Percentiles rank a stretch among this genome's conserved stretches.
These are phyloP conservation scores for Hemitrygon akajei DNA, from an alignment of 2,797 vertebrate genomes.

Conservation along the genomic window DNA sequence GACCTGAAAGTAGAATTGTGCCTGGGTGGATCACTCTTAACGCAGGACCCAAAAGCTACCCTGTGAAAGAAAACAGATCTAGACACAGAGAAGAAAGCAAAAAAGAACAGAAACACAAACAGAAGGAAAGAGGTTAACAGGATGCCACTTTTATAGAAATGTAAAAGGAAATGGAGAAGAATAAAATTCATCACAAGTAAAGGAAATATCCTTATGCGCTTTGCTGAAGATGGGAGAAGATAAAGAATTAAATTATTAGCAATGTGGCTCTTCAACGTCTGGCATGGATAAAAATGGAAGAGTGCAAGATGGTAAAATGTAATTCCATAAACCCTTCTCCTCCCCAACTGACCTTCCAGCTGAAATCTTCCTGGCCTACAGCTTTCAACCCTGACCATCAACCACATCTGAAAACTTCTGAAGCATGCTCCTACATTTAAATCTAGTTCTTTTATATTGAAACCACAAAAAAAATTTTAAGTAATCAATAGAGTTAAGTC, in stretches of 20 bases:
- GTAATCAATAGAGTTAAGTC: too few species aligned
- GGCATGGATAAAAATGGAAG: too few species aligned
- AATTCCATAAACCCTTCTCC: too few species aligned
- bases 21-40: not conserved
- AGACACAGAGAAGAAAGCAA: not conserved
- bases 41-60: not conserved
- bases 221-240: not conserved
- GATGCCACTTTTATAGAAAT: not conserved
- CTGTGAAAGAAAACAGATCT: not conserved
- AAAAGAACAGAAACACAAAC: not conserved
- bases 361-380: too few species aligned
- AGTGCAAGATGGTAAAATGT: too few species aligned
- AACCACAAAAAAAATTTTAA: too few species aligned
- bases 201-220: not conserved
- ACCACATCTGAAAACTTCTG: too few species aligned
- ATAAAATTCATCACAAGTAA: not conserved
- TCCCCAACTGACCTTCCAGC: too few species aligned
- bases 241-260: not conserved
- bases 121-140: not conserved
- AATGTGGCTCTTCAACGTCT: not conserved
- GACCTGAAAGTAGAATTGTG: slow-evolving; percentile 17
- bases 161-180: not conserved
- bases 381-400: too few species aligned
- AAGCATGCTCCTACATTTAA: too few species aligned
- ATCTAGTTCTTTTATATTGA: too few species aligned